Evolutionary conservation across 2,888 invertebrate genomes (phyloP).

Genomic region (Bimastos eiseni): DNA sequence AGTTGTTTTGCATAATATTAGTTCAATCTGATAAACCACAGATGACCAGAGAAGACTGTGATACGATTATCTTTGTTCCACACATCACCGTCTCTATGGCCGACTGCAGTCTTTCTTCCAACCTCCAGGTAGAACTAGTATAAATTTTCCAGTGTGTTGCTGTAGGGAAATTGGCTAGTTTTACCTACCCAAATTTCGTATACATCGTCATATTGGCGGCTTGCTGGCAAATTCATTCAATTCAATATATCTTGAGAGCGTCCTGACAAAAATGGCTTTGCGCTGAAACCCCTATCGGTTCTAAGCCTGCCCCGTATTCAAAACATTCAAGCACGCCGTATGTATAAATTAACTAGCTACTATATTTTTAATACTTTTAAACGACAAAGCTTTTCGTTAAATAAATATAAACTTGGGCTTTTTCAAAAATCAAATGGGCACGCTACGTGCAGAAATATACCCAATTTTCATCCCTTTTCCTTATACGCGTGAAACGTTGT

Average conservation of each 20-base stretch:
- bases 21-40: neutral
- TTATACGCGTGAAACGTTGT: too few relatives aligned
- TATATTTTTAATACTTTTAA: neutral
- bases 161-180: too few relatives aligned
- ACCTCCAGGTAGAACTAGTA: neutral
- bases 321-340: too few relatives aligned
- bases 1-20: neutral
- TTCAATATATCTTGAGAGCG: neutral
- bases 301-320: neutral
- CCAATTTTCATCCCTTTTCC: too few relatives aligned
- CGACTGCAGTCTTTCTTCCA: neutral
- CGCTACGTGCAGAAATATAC: too few relatives aligned
- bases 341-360: neutral
- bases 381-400: neutral
- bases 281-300: neutral
- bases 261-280: neutral
- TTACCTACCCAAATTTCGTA: neutral
- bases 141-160: neutral
- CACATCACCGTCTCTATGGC: slow-evolving; percentile 19
- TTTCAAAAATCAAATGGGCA: neutral
- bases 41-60: slow-evolving; percentile 26
- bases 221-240: neutral
- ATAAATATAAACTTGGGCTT: neutral
- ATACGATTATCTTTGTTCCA: neutral
- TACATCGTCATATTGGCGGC: too few relatives aligned